A percentile compares a stretch with the other conserved stretches of the same genome.
These are phyloP conservation scores for Paralinhomoeus sp. DNA, from an alignment of 2,888 invertebrate genomes.

Conservation along the genomic window DNA sequence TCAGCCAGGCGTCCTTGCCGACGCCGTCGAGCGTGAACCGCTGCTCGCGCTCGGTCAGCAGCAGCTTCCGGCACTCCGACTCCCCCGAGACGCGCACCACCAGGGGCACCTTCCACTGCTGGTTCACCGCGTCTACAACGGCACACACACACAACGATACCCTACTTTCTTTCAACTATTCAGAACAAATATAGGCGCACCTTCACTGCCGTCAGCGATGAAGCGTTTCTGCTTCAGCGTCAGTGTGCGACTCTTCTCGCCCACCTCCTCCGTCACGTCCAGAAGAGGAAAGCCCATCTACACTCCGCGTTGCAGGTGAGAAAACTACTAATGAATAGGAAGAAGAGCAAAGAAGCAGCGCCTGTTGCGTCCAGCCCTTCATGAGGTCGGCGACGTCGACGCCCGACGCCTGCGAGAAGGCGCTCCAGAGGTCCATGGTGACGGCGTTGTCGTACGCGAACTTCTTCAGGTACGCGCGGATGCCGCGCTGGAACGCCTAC, in stretches of 20 bases:
- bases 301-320: too few species aligned
- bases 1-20: constrained; percentile 51
- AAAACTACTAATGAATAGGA: too few species aligned
- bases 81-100: too few species aligned
- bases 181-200: constrained; percentile 3
- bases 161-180: neutral
- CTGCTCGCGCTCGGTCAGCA: constrained; percentile 42
- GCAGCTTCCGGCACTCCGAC: constrained; percentile 35
- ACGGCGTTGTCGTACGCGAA: constrained; percentile 66
- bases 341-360: too few species aligned
- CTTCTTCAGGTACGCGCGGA: constrained; percentile 59
- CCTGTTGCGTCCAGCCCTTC: constrained; percentile 81
- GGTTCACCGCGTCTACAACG: constrained; percentile 31
- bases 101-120: constrained; percentile 65
- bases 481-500: constrained; percentile 61
- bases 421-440: constrained; percentile 72
- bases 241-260: too few species aligned
- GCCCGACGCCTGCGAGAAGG: constrained; percentile 54
- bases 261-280: too few species aligned
- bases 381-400: constrained; percentile 70
- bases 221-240: constrained; percentile 46
- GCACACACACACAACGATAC: neutral
- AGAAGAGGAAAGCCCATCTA: too few species aligned
- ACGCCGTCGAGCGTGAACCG: constrained; percentile 48
- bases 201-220: constrained; percentile 42